Conservation (phyloP, 2,888 invertebrate species). For the Taphrorychus bicolor region DNA sequence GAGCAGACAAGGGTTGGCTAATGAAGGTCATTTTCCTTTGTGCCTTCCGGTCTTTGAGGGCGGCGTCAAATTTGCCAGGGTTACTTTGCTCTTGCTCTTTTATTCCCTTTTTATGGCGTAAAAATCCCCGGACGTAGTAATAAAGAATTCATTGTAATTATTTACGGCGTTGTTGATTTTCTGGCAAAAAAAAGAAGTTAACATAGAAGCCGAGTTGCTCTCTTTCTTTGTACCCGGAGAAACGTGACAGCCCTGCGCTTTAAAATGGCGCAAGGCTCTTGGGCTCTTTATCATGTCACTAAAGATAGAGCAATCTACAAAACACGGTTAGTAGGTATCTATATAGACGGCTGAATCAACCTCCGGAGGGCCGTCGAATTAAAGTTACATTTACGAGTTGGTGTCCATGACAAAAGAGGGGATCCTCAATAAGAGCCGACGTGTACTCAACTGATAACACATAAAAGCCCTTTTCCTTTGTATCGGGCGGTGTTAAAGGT, state of each 20-base stretch:
- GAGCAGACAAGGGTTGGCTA: neutral
- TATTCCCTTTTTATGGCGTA: neutral
- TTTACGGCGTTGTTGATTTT: neutral
- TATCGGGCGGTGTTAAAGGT: conserved; percentile 5
- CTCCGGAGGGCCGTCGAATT: neutral
- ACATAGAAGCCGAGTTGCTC: no score
- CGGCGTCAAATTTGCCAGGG: neutral
- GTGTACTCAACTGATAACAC: neutral
- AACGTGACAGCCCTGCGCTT: no score
- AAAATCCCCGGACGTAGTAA: neutral
- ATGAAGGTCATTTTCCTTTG: neutral
- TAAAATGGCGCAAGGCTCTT: no score
- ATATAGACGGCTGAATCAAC: no score
- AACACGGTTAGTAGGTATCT: no score
- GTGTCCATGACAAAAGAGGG: neutral
- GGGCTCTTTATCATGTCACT: no score
- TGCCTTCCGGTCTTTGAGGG: neutral
- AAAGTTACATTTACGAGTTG: neutral
- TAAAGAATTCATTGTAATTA: conserved; percentile 4
- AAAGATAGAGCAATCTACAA: no score
- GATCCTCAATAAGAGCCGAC: neutral
- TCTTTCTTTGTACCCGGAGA: no score
- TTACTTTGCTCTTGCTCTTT: neutral
- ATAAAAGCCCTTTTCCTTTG: conserved; percentile 13
- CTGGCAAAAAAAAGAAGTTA: neutral